Conservation (phyloP, 2,113 vertebrate genomes). For the Zosterops lateralis region DNA sequence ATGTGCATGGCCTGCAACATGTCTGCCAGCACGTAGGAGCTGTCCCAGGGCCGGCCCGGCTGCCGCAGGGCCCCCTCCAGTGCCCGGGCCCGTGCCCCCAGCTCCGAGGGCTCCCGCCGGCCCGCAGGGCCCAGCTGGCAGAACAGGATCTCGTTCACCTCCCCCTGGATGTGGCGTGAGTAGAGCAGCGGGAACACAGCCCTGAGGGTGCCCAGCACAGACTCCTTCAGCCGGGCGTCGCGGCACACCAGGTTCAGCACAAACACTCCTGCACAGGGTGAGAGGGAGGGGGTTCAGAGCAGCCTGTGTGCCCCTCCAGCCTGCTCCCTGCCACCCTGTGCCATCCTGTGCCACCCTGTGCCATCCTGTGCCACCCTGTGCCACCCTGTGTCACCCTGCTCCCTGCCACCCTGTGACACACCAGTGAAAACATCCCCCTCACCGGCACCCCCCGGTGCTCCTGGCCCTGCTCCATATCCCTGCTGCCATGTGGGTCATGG, state of each 20-base stretch:
- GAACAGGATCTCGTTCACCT: conserved; percentile 89
- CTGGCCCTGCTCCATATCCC: not conserved
- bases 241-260: conserved; percentile 94
- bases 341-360: not conserved
- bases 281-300: not conserved
- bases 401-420: not conserved
- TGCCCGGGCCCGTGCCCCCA: conserved; percentile 69
- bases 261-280: conserved; percentile 80
- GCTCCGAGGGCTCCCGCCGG: conserved; percentile 16
- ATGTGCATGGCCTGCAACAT: conserved; percentile 83
- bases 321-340: not conserved
- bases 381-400: too few species aligned
- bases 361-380: too few species aligned
- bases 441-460: accelerated
- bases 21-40: conserved; percentile 77
- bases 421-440: accelerated
- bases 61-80: conserved; percentile 79
- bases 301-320: accelerated
- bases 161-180: conserved; percentile 79
- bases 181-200: conserved; percentile 82
- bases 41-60: conserved; percentile 67
- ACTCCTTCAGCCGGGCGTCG: conserved; percentile 77
- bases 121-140: conserved; percentile 59
- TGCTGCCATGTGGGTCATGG: accelerated
- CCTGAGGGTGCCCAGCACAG: conserved; percentile 78